A percentile compares a stretch with the other conserved stretches of the same genome.
Evolutionary conservation across 2,888 invertebrate genomes (phyloP).

Genomic region (Falcaria lacertinaria): DNA sequence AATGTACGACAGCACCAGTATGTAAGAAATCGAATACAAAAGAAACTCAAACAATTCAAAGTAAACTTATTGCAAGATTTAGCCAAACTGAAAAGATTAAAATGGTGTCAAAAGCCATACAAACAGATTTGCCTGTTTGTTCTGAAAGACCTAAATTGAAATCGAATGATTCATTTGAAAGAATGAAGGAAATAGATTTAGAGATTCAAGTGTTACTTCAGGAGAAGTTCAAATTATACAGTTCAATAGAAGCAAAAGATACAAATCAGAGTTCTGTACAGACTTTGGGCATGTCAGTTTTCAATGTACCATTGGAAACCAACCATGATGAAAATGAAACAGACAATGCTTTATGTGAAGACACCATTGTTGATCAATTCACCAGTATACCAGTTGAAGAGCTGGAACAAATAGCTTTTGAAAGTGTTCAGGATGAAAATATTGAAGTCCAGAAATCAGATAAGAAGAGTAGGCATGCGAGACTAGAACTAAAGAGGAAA

Average conservation of each 20-base stretch:
- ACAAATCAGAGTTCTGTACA: slow-evolving; percentile 41
- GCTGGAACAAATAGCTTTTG: slow-evolving; percentile 61
- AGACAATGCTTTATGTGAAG: slow-evolving; percentile 31
- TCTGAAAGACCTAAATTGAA: slow-evolving; percentile 24
- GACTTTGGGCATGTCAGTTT: slow-evolving; percentile 63
- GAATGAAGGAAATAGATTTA: slow-evolving; percentile 81
- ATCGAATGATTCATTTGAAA: slow-evolving; percentile 61
- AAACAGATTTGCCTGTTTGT: slow-evolving; percentile 47
- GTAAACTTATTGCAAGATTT: slow-evolving; percentile 28
- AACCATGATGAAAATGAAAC: slow-evolving; percentile 15
- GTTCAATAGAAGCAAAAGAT: slow-evolving; percentile 64
- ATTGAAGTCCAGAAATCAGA: slow-evolving; percentile 18
- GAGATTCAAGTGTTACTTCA: slow-evolving; percentile 78
- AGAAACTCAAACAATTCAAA: slow-evolving; percentile 46
- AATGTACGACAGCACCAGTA: slow-evolving; percentile 43
- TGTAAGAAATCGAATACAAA: slow-evolving; percentile 35
- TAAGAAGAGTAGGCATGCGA: slow-evolving; percentile 35
- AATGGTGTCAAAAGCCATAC: slow-evolving; percentile 30
- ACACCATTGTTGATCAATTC: slow-evolving; percentile 59
- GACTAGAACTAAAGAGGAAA: slow-evolving; percentile 29
- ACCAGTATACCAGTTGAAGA: slow-evolving; percentile 65
- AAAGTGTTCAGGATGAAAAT: slow-evolving; percentile 34
- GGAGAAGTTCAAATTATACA: slow-evolving; percentile 80
- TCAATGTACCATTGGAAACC: slow-evolving; percentile 48
- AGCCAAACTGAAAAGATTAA: slow-evolving; percentile 47